A percentile compares a stretch with the other conserved stretches of the same genome.
Conservation (phyloP, 2,797 vertebrate genomes). For the Epinephelus malabaricus region DNA sequence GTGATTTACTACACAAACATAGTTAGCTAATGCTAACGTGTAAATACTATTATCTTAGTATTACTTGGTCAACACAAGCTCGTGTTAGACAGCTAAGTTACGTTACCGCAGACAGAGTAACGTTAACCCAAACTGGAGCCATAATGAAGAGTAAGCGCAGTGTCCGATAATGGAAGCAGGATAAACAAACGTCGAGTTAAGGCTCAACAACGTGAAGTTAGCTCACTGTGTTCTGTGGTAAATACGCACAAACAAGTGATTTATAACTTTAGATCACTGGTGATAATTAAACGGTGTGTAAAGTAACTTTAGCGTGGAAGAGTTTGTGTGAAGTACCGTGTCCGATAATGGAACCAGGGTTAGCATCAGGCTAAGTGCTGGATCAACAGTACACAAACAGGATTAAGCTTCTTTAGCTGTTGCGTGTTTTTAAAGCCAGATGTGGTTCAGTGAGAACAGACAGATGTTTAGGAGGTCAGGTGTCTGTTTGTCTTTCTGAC, state of each 20-base stretch:
- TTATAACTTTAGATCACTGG: rapidly evolving
- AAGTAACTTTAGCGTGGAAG: rapidly evolving
- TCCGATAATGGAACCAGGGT: conserved; percentile 27
- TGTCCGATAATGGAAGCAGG: conserved; percentile 12
- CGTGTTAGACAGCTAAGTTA: rapidly evolving
- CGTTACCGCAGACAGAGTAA: rapidly evolving
- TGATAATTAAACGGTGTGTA: no score
- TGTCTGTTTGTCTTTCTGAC: no score
- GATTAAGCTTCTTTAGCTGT: neutral
- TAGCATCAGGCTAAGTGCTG: rapidly evolving
- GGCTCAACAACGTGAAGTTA: neutral
- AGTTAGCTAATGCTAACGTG: neutral
- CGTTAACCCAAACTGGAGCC: rapidly evolving
- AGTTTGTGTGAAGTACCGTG: neutral
- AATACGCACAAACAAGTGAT: neutral
- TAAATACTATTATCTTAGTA: neutral
- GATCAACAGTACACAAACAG: neutral
- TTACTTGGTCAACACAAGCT: rapidly evolving
- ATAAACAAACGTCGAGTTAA: neutral
- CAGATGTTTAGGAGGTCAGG: neutral
- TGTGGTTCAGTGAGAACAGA: neutral
- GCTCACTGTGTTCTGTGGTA: no score
- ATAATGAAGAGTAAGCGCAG: neutral
- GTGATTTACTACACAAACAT: neutral
- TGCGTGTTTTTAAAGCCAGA: neutral